These are phyloP conservation scores for Pan paniscus DNA, from an alignment of 2,113 vertebrate species.

Conservation along the genomic window DNA sequence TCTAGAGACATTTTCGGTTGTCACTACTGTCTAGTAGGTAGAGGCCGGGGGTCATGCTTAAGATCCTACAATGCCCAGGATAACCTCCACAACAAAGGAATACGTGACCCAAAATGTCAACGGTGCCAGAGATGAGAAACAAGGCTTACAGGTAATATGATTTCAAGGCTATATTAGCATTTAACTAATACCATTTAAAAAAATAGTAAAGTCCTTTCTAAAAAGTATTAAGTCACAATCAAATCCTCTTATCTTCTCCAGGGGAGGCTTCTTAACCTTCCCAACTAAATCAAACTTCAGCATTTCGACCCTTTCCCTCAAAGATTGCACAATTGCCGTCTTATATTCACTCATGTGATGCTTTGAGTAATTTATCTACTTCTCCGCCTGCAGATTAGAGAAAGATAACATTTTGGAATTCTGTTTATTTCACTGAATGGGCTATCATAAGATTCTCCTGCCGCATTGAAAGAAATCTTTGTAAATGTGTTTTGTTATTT, in stretches of 20 bases:
- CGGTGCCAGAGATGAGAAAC: background rate
- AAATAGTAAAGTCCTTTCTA: conserved; percentile 16
- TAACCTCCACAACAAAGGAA: background rate
- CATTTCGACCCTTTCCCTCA: background rate
- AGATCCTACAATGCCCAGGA: background rate
- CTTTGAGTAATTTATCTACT: conserved; percentile 1
- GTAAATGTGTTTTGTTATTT: background rate
- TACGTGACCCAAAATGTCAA: background rate
- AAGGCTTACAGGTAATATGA: background rate
- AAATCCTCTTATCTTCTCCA: background rate
- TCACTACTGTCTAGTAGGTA: background rate
- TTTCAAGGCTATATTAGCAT: conserved; percentile 1
- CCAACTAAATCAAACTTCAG: background rate
- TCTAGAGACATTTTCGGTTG: background rate
- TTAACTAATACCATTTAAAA: background rate
- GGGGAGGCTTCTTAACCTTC: background rate
- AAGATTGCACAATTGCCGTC: background rate
- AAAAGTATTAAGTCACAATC: background rate
- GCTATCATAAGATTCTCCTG: background rate
- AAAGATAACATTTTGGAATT: conserved; percentile 7
- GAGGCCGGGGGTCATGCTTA: background rate
- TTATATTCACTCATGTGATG: background rate
- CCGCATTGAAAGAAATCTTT: background rate
- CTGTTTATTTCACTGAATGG: background rate
- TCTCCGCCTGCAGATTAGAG: conserved; percentile 9